Evolutionary conservation across 2,888 invertebrate species (phyloP), one percentile per base, ranked within the genome.

Genomic region (Epinotia brunnichana): DNA sequence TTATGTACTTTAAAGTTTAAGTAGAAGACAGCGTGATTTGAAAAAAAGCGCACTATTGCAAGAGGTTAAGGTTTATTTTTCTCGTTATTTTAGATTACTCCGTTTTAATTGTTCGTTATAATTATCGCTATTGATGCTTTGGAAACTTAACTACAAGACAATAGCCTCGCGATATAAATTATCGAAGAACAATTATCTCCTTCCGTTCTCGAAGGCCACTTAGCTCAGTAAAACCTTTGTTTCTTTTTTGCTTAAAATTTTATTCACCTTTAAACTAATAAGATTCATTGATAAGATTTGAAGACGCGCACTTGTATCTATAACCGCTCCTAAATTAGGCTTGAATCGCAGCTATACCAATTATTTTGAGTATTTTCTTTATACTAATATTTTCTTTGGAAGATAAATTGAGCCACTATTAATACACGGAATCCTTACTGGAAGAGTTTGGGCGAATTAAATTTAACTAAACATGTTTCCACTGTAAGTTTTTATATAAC

Each of bases 391-490:
- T 57, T 59, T 72, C 56, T 72, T 73, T 73, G 73, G 73, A 73
- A 73, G 73, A 73, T 69, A 39, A 41, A 51, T 73, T 73, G 73
- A 73, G 73, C 73, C 63, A 71, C 71, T 66, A 72, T 61, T 56
- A 73, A 71, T 61, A 67, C 66, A 56, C 64, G 78, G 73, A 78
- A 80, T 79, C 78, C 79, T 84, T 77, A 77, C 77, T 85, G 87
- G 87, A 87, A 86, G 86, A 82, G 75, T 75, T 74, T 64, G 57
- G 57, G 67, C 60, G 73, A 70, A 60, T 63, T 48, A 35, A 51
- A 60, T 41, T 59, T 66, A 60, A 41, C 61, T 66, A 61, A 70
- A 39, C 62, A 62, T 70, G 68, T 73, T 71, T 77, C 59, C 54
- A 70, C 73, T 77, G 77, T 79, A 79, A 79, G 74, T 80, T 78